Base-by-base conservation (phyloP, 23 tunicate genomes). In the Clavelina lepadiformis region DNA sequence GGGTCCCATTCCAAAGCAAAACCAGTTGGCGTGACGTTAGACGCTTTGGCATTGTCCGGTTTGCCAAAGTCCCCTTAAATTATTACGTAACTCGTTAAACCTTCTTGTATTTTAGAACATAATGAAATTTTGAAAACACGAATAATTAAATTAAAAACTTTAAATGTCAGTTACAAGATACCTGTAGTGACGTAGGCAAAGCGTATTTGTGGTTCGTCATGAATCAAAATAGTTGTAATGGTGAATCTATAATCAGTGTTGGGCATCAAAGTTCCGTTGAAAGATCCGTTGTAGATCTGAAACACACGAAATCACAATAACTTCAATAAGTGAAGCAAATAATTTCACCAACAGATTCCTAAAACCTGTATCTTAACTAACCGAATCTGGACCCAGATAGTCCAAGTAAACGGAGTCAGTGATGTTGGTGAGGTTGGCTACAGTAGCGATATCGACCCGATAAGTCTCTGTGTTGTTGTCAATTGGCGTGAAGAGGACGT, bases 21-120 rank as follows among this genome's bases (percentile, higher is more conserved):
- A 5, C 73, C 73, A 31, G 56, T 46, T 5, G 53, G 2, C 7
- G 56, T 47, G 1, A 68, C 31, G n/a, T 25, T 30, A 28, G 58
- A 30, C 6, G 33, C 37, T 4, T 27, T 68, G 19, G 51, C 26
- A 44, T 68, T 68, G 5, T 38, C 15, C 15, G 73, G 73, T 30
- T 50, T 68, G 13, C 73, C 73, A 50, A 68, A 68, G n/a, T 50
- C 38, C 60, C 51, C 73, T 68, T 27, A 50, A 28, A 30, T 50
- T n/a, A n/a, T n/a, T n/a, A n/a, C n/a, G n/a, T n/a, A n/a, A n/a
- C 31, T 68, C 2, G 45, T 5, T 34, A 56, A 25, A 18, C 28
- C 13, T 56, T 19, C 23, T 2, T 56, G 61, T 25, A 13, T 5
- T 65, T 65, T 26, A 55, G 8, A 65, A 38, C 28, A 1, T 2